These are phyloP conservation scores for Ameiurus melas DNA, from an alignment of 2,113 vertebrate species.

Conservation along the genomic window DNA sequence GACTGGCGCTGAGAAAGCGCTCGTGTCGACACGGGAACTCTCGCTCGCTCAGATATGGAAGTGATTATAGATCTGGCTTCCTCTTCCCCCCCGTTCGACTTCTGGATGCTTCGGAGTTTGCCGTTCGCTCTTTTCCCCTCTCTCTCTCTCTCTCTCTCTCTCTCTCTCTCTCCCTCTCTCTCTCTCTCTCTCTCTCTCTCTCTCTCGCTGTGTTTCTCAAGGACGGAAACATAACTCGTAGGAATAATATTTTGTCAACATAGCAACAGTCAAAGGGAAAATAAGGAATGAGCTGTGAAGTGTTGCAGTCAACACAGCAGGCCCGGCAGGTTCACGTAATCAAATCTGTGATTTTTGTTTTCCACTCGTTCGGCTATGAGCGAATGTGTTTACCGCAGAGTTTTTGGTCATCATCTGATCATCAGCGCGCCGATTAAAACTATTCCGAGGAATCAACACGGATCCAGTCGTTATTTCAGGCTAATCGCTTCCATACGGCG, in stretches of 20 bases:
- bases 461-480: background rate
- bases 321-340: slow-evolving; percentile 35
- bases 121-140: slow-evolving; percentile 2
- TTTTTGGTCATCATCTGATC: slow-evolving; percentile 34
- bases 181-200: background rate
- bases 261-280: slow-evolving; percentile 45
- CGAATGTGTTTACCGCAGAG: slow-evolving; percentile 21
- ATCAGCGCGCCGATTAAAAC: slow-evolving; percentile 10
- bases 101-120: slow-evolving; percentile 50
- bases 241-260: slow-evolving; percentile 55
- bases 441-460: background rate
- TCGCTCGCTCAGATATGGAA: slow-evolving; percentile 50
- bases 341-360: slow-evolving; percentile 27
- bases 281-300: slow-evolving; percentile 31
- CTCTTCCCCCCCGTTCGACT: slow-evolving; percentile 42
- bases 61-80: slow-evolving; percentile 54
- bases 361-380: slow-evolving; percentile 10
- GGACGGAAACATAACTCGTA: slow-evolving; percentile 54
- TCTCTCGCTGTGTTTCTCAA: slow-evolving; percentile 54
- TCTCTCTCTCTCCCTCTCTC: background rate
- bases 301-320: slow-evolving; percentile 39
- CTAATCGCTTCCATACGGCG: slow-evolving; percentile 8
- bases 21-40: slow-evolving; percentile 35
- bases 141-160: no score
- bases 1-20: slow-evolving; percentile 47